Percentiles rank a stretch among this genome's conserved stretches.
Conservation (phyloP, 2,113 vertebrate species). For the Dryoscopus gambensis region DNA sequence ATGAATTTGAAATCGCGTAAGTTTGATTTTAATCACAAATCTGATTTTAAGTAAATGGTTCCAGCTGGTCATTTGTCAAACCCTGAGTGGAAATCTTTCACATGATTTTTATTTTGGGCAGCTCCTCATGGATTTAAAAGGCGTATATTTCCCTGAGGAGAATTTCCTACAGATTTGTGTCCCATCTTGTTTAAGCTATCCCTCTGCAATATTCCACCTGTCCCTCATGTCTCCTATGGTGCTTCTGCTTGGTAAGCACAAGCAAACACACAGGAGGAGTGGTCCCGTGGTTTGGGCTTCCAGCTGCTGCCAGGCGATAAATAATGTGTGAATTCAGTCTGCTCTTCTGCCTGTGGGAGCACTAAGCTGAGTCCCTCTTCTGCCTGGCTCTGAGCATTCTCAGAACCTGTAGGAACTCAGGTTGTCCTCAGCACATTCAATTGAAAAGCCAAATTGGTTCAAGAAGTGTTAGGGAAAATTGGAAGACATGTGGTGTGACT, state of each 20-base stretch:
- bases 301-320: not conserved
- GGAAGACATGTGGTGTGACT: not conserved
- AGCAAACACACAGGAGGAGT: not conserved
- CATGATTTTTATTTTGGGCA: not conserved
- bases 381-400: rapidly evolving
- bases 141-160: not conserved
- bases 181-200: not conserved
- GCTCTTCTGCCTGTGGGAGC: not conserved
- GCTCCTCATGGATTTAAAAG: not conserved
- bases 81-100: not conserved
- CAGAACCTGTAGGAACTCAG: not conserved
- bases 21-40: not conserved
- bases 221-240: not conserved
- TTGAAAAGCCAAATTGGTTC: not conserved
- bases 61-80: not conserved
- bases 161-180: not conserved
- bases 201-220: not conserved
- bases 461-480: not conserved
- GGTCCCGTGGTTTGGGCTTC: not conserved
- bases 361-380: not conserved
- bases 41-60: not conserved
- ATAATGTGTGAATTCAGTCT: not conserved
- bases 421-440: rapidly evolving
- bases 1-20: not conserved
- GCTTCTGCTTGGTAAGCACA: not conserved